Evolutionary conservation across 1,140 invertebrate genomes (phyloP).

Genomic region (Cherax quadricarinatus): DNA sequence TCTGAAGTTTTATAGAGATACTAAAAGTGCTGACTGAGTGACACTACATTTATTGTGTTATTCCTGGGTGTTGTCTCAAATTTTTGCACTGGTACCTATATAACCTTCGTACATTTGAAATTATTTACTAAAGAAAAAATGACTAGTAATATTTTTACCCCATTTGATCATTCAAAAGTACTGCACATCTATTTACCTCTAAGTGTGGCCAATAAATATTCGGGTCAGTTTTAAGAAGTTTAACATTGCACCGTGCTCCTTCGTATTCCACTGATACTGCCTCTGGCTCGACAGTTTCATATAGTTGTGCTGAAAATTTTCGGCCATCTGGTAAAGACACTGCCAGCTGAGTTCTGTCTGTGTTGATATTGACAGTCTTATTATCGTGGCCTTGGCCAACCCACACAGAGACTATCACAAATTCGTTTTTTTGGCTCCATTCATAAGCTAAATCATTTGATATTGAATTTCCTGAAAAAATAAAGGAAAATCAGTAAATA

Average conservation of each 20-base stretch:
- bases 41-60: too few relatives aligned
- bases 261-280: conserved; percentile 39
- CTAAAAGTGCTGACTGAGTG: too few relatives aligned
- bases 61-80: too few relatives aligned
- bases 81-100: too few relatives aligned
- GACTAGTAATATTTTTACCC: too few relatives aligned
- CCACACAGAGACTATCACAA: conserved; percentile 50
- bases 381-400: conserved; percentile 62
- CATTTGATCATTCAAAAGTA: too few relatives aligned
- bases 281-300: conserved; percentile 47
- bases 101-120: too few relatives aligned
- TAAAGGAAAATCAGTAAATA: neutral
- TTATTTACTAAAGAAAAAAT: too few relatives aligned
- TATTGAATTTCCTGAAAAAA: conserved; percentile 61
- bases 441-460: conserved; percentile 60
- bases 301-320: conserved; percentile 49
- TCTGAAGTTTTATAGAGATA: too few relatives aligned
- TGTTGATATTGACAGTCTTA: conserved; percentile 53
- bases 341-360: conserved; percentile 28
- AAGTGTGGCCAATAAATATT: conserved; percentile 60
- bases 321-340: conserved; percentile 46
- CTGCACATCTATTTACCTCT: conserved; percentile 32
- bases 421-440: conserved; percentile 60
- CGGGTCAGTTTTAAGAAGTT: conserved; percentile 66
- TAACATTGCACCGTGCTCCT: conserved; percentile 42